Percentiles rank a stretch among this genome's conserved stretches.
Conservation (phyloP, 2,113 vertebrate genomes). For the Anguilla rostrata region DNA sequence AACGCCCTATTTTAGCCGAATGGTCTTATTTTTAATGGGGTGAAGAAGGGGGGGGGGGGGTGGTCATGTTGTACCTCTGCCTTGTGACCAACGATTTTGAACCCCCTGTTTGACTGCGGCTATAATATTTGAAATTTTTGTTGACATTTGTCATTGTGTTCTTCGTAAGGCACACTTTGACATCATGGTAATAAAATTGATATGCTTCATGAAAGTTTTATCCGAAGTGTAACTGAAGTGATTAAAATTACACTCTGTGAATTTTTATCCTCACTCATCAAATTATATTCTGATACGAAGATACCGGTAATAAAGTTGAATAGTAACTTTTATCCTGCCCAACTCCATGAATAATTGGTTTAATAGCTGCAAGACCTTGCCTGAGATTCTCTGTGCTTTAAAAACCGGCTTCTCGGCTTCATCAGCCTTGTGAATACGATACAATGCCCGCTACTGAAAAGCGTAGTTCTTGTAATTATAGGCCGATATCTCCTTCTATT, state of each 20-base stretch:
- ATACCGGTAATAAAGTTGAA: not conserved
- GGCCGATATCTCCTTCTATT: not conserved
- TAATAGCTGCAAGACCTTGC: no score
- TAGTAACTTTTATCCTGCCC: not conserved
- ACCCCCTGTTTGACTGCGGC: no score
- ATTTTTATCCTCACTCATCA: not conserved
- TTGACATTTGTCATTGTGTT: no score
- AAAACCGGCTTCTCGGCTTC: not conserved
- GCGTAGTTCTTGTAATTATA: not conserved
- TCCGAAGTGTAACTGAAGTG: not conserved
- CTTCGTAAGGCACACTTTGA: no score
- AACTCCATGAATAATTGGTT: not conserved
- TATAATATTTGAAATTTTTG: no score
- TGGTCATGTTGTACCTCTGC: no score
- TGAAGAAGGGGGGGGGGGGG: no score
- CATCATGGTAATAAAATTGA: not conserved
- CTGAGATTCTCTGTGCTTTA: no score
- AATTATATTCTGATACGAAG: not conserved
- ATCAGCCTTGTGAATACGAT: not conserved
- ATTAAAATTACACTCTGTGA: not conserved
- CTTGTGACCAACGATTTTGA: no score
- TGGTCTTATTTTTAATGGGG: no score
- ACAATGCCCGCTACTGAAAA: not conserved
- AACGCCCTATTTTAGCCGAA: no score
- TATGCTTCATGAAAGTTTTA: not conserved